Conservation (phyloP, 2,888 invertebrate genomes). For the Timema cristinae region DNA sequence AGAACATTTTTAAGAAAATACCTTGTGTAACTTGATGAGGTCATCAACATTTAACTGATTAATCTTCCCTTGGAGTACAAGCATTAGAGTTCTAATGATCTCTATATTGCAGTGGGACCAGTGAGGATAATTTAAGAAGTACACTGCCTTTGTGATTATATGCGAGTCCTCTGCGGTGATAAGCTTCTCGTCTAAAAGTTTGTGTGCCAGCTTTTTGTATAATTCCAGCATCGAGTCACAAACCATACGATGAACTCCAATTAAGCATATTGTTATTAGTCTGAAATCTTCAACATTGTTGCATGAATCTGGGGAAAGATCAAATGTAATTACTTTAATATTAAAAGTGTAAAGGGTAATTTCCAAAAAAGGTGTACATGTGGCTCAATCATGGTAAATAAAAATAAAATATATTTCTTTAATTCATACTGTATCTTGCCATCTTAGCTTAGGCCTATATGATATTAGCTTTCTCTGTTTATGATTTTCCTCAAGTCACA, state of each 20-base stretch:
- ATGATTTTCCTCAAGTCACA: no score
- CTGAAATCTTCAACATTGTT: conserved; percentile 44
- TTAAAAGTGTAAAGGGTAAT: background rate
- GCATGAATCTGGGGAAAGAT: conserved; percentile 39
- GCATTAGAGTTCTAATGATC: conserved; percentile 41
- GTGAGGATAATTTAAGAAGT: conserved; percentile 47
- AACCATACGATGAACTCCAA: conserved; percentile 45
- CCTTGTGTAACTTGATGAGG: conserved; percentile 43
- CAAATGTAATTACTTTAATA: background rate
- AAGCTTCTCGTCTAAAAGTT: conserved; percentile 40
- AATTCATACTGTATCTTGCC: no score
- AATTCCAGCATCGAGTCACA: conserved; percentile 40
- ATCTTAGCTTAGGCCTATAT: no score
- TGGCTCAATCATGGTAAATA: no score
- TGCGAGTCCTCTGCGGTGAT: conserved; percentile 36
- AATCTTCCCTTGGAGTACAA: conserved; percentile 43
- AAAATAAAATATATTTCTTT: background rate
- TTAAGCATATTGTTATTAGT: conserved; percentile 48
- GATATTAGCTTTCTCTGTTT: no score
- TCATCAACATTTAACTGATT: conserved; percentile 44
- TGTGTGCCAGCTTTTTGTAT: conserved; percentile 43
- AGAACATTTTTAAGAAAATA: conserved; percentile 28
- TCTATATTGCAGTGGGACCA: conserved; percentile 46
- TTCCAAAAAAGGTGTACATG: no score
- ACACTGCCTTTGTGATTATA: conserved; percentile 40